Evolutionary conservation across 1,140 invertebrate species (phyloP).

Genomic region (Trachymyrmex septentrionalis): DNA sequence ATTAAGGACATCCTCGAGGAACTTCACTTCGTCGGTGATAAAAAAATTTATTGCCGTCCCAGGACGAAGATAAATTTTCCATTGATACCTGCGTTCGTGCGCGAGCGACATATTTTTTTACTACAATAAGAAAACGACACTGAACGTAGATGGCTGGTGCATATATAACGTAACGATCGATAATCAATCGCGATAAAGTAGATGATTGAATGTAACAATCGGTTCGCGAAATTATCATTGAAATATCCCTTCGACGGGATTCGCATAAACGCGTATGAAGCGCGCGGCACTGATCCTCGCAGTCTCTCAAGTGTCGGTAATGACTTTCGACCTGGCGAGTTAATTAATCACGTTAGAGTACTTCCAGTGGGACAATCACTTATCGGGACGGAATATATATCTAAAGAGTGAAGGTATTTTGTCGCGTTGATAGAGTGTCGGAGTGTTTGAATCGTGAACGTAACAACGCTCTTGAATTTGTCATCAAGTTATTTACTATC

Average conservation of each 20-base stretch:
- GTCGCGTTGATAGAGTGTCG: slow-evolving; percentile 57
- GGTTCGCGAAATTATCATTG: neutral
- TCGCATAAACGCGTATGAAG: slow-evolving; percentile 4
- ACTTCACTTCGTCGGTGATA: slow-evolving; percentile 58
- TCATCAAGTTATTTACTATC: neutral
- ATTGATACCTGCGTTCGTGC: slow-evolving; percentile 9
- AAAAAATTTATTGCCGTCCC: slow-evolving; percentile 68
- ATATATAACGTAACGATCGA: slow-evolving; percentile 28
- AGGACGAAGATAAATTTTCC: slow-evolving; percentile 65
- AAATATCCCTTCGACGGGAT: slow-evolving; percentile 8
- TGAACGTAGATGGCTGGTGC: slow-evolving; percentile 9
- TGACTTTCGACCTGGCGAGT: slow-evolving; percentile 70
- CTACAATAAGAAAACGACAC: neutral
- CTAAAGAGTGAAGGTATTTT: slow-evolving; percentile 70
- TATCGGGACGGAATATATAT: slow-evolving; percentile 61
- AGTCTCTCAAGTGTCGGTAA: slow-evolving; percentile 43
- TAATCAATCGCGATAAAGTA: slow-evolving; percentile 26
- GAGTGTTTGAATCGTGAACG: neutral
- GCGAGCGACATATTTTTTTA: slow-evolving; percentile 27
- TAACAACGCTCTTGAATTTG: neutral
- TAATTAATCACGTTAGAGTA: slow-evolving; percentile 57
- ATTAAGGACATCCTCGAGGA: slow-evolving; percentile 50
- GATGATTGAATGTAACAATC: slow-evolving; percentile 25
- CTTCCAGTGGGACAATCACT: slow-evolving; percentile 43
- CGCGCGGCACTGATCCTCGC: neutral